These are phyloP conservation scores for Tanypteryx hageni DNA, from an alignment of 2,888 invertebrate genomes.

Conservation along the genomic window DNA sequence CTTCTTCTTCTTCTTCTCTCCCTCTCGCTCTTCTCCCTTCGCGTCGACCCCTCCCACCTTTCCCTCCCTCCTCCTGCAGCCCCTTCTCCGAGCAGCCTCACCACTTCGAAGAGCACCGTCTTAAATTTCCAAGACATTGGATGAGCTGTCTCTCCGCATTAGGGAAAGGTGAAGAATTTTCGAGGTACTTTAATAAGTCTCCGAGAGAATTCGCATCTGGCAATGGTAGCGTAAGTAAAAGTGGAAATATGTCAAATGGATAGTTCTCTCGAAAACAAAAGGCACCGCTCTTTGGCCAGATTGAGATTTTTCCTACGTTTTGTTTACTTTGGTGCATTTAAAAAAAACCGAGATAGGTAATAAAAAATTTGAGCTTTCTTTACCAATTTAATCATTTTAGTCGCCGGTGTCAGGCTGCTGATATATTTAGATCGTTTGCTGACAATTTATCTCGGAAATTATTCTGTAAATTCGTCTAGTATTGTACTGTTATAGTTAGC, in stretches of 20 bases:
- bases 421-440: too few relatives aligned
- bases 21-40: slow-evolving; percentile 3
- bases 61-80: slow-evolving; percentile 16
- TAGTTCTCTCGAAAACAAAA: too few relatives aligned
- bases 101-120: not conserved
- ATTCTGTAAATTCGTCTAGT: too few relatives aligned
- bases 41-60: slow-evolving; percentile 7
- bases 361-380: too few relatives aligned
- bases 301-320: too few relatives aligned
- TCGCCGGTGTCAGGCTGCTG: too few relatives aligned
- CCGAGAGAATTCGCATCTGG: not conserved
- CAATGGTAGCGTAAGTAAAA: not conserved
- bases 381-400: too few relatives aligned
- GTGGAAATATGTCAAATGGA: not conserved
- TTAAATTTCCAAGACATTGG: slow-evolving; percentile 32
- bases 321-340: too few relatives aligned
- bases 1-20: slow-evolving; percentile 33
- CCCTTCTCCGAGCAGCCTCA: not conserved
- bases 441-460: too few relatives aligned
- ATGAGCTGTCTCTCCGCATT: not conserved
- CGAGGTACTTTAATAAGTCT: not conserved
- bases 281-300: too few relatives aligned
- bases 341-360: too few relatives aligned
- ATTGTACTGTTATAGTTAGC: too few relatives aligned
- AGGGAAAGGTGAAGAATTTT: not conserved